These are phyloP conservation scores for Delphinus delphis DNA, from an alignment of 2,113 vertebrate genomes.

Conservation along the genomic window DNA sequence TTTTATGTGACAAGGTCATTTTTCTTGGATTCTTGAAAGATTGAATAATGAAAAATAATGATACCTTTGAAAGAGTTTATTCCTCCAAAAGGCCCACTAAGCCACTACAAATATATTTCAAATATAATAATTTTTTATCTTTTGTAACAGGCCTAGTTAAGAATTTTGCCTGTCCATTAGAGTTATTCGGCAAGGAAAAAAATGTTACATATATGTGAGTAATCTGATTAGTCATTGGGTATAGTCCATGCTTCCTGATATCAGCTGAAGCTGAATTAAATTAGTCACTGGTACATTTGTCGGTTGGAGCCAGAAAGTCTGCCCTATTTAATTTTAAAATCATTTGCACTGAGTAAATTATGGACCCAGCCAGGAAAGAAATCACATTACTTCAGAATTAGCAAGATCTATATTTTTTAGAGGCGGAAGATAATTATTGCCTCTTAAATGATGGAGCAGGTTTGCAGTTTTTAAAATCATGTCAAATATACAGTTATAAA, in stretches of 20 bases:
- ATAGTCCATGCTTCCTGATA: neutral
- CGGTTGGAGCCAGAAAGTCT: constrained; percentile 51
- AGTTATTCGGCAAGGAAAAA: constrained; percentile 17
- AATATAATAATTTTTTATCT: neutral
- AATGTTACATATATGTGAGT: neutral
- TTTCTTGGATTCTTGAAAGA: neutral
- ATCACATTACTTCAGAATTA: constrained; percentile 41
- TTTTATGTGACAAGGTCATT: constrained; percentile 6
- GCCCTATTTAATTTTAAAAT: constrained; percentile 63
- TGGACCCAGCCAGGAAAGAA: neutral
- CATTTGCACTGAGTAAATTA: constrained; percentile 52
- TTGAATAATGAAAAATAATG: neutral
- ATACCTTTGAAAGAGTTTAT: neutral
- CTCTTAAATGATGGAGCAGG: constrained; percentile 37
- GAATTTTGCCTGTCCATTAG: neutral
- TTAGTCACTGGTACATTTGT: constrained; percentile 58
- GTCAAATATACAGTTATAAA: neutral
- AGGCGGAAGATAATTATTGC: neutral
- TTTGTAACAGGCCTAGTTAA: neutral
- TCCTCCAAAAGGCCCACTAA: neutral
- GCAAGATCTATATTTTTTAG: constrained; percentile 39
- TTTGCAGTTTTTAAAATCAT: neutral
- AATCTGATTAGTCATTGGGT: constrained; percentile 44
- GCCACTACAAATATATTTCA: neutral
- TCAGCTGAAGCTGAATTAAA: constrained; percentile 58